phyloP scores from a whole-genome alignment of 2,888 invertebrate species.

The Eutolmus rufibarbis region DNA sequence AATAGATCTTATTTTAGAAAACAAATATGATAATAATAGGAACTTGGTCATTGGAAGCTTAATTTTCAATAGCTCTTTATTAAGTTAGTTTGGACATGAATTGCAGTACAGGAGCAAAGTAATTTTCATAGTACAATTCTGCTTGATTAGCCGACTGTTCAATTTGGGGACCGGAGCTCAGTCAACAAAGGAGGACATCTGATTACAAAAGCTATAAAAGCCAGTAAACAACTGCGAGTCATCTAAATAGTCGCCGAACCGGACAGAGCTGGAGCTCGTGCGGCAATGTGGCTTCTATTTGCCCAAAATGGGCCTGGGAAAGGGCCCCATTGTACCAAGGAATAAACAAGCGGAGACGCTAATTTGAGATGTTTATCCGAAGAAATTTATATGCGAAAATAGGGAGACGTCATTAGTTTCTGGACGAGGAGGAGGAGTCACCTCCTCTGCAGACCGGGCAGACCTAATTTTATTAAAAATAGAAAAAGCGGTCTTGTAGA shows the following conservation, averaged over 20 bases:
- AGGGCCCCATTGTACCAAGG: background rate
- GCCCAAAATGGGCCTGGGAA: background rate
- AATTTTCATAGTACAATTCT: background rate
- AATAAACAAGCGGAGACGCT: constrained; percentile 29
- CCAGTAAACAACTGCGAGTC: constrained; percentile 28
- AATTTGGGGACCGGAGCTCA: background rate
- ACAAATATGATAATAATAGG: too few species aligned
- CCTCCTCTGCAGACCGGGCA: background rate
- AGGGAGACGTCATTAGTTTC: constrained; percentile 25
- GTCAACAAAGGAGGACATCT: background rate
- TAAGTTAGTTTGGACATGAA: background rate
- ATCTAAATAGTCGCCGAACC: background rate
- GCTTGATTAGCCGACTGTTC: background rate
- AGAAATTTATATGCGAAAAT: constrained; percentile 34
- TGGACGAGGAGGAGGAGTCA: background rate
- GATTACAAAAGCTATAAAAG: constrained; percentile 22
- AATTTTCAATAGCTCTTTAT: too few species aligned
- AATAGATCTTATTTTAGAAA: too few species aligned
- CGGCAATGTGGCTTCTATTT: background rate
- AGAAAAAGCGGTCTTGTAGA: background rate
- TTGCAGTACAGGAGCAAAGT: background rate
- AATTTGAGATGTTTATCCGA: constrained; percentile 38
- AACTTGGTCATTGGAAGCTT: too few species aligned
- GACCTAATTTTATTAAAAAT: constrained; percentile 34
- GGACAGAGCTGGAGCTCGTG: background rate